Percentiles rank a stretch among this genome's conserved stretches.
These are phyloP conservation scores for Amiota mariae DNA, from an alignment of 2,888 invertebrate genomes.

Conservation along the genomic window DNA sequence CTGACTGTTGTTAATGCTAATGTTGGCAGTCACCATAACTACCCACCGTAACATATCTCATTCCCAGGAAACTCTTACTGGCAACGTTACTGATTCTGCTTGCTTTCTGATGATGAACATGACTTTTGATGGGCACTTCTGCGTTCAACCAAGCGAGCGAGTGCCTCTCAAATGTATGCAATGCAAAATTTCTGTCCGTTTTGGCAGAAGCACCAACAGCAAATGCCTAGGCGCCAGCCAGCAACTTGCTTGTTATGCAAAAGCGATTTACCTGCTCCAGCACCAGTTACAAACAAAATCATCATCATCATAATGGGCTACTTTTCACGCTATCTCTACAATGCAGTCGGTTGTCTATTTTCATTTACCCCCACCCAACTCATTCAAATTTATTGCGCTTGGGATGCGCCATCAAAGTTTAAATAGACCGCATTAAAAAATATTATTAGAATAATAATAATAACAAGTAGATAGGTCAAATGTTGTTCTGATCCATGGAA, in stretches of 20 bases:
- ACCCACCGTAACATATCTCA: too few species aligned
- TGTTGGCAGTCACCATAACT: too few species aligned
- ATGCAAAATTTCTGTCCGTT: constrained; percentile 46
- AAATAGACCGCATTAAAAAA: constrained; percentile 33
- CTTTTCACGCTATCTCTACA: not conserved
- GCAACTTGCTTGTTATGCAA: constrained; percentile 24
- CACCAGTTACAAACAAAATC: too few species aligned
- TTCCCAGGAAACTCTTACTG: too few species aligned
- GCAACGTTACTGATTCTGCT: too few species aligned
- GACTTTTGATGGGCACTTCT: constrained; percentile 12
- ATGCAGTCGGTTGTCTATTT: not conserved
- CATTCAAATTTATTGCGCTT: not conserved
- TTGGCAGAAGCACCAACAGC: constrained; percentile 11
- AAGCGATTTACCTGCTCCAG: too few species aligned
- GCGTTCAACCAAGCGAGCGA: constrained; percentile 1
- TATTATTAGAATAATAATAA: not conserved
- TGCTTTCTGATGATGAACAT: not conserved
- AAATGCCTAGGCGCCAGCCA: constrained; percentile 30
- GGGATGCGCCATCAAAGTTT: constrained; percentile 9
- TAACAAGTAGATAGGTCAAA: constrained; percentile 33
- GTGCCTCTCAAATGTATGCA: constrained; percentile 49
- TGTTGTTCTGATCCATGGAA: not conserved
- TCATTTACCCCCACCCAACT: too few species aligned
- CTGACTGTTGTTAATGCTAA: not conserved
- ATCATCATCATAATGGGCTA: too few species aligned